phyloP scores from a whole-genome alignment of 2,888 invertebrate genomes.

The Nephrotoma flavescens region DNA sequence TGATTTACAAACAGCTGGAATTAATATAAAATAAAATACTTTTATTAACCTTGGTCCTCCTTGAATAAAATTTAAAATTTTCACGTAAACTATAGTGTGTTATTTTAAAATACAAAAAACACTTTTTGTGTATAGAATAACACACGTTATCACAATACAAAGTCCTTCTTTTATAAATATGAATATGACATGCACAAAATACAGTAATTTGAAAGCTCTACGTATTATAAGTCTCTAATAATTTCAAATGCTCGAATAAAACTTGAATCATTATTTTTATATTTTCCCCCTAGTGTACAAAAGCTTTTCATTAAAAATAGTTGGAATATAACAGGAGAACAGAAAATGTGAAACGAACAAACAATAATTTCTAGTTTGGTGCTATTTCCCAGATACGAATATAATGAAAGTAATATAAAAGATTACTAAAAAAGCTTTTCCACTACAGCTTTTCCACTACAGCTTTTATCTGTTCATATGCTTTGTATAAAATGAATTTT shows the following conservation, averaged over 20 bases:
- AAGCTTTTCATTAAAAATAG: neutral
- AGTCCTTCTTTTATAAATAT: neutral
- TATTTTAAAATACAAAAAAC: neutral
- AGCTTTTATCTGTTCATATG: neutral
- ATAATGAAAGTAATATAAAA: neutral
- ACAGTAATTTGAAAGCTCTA: neutral
- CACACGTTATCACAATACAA: neutral
- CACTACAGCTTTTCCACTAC: neutral
- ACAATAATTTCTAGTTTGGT: neutral
- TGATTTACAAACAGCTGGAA: no score
- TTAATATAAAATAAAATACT: no score
- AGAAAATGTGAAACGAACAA: neutral
- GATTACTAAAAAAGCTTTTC: neutral
- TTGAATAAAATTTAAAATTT: neutral
- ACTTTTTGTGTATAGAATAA: neutral
- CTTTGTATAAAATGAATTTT: neutral
- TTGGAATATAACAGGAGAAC: neutral
- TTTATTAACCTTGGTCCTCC: neutral
- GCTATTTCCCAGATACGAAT: neutral
- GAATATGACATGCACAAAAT: neutral
- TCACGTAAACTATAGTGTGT: neutral
- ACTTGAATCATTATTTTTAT: neutral
- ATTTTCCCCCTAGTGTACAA: neutral
- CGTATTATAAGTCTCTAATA: neutral
- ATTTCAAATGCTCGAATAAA: neutral